Evolutionary conservation across 2,797 vertebrate genomes (phyloP).

Genomic region (Sebastes umbrosus): DNA sequence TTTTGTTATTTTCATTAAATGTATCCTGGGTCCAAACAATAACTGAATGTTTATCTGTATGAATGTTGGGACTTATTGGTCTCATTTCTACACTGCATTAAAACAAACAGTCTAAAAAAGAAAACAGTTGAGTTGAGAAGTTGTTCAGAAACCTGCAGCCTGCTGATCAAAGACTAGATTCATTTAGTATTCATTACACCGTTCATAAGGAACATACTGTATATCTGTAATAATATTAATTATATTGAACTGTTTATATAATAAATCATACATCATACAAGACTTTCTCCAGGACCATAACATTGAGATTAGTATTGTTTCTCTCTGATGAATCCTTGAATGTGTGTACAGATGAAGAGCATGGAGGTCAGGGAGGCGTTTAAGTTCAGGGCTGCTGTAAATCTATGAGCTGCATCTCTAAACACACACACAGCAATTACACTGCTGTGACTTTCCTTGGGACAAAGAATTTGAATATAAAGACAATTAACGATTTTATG

Average conservation of each 20-base stretch:
- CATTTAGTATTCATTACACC: not conserved
- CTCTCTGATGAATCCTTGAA: not conserved
- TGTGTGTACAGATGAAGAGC: not conserved
- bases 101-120: not conserved
- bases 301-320: not conserved
- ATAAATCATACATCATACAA: not conserved
- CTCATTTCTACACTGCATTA: not conserved
- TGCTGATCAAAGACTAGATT: not conserved
- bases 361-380: slow-evolving; percentile 46
- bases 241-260: not conserved
- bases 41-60: not conserved
- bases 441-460: slow-evolving; percentile 58
- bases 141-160: not conserved
- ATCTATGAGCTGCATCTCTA: slow-evolving; percentile 49
- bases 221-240: not conserved
- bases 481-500: slow-evolving; percentile 79
- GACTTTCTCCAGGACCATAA: not conserved
- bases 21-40: not conserved
- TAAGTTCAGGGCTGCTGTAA: slow-evolving; percentile 55
- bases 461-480: slow-evolving; percentile 76
- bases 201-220: not conserved
- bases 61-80: not conserved
- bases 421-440: slow-evolving; percentile 63
- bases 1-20: not conserved
- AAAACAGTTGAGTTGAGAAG: not conserved